Base-by-base conservation (phyloP, 2,113 vertebrate species). In the Perca schrenkii region DNA sequence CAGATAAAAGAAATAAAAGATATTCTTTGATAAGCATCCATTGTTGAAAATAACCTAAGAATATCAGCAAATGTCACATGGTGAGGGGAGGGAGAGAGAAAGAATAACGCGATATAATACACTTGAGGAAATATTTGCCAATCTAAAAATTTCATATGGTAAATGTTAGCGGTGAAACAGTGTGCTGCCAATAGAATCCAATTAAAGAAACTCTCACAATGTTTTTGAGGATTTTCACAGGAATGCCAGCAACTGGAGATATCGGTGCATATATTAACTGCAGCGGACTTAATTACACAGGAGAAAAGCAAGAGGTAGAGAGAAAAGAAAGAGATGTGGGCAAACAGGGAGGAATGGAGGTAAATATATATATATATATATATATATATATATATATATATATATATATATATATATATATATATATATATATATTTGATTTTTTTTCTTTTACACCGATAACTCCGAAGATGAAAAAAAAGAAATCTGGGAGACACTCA, bases 11-110 rank as follows among this genome's bases (percentile, higher is more conserved):
- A 66, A 54, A 82, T 31, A 53, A 83, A 64, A 69, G 52, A 89
- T 76, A 47, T 67, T 74, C 31, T 77, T 2, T 67, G 79, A 85
- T 79, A 79, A 86, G n/a, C 50, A 77, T 65, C 73, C 68, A 83
- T 82, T 85, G 84, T 86, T 78, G 61, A 72, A 91, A 91, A 87
- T 72, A 79, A 76, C 70, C 67, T 62, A 60, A 74, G 87, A 83
- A 88, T 83, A 83, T 91, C 86, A 84, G 80, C 34, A 90, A 91
- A 91, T 91, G 89, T 87, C 91, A 91, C 66, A 64, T 58, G 63
- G 31, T n/a, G 53, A 13, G 14, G 74, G 22, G 34, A n/a, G 49
- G 22, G 25, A 17, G 19, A 12, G 8, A 15, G 10, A 22, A 67
- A 21, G 65, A 50, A 28, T 1, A 75, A 77, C 19, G 16, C 52